These are phyloP conservation scores for Neocrepidodera transversa DNA, from an alignment of 2,888 invertebrate species.

Conservation along the genomic window DNA sequence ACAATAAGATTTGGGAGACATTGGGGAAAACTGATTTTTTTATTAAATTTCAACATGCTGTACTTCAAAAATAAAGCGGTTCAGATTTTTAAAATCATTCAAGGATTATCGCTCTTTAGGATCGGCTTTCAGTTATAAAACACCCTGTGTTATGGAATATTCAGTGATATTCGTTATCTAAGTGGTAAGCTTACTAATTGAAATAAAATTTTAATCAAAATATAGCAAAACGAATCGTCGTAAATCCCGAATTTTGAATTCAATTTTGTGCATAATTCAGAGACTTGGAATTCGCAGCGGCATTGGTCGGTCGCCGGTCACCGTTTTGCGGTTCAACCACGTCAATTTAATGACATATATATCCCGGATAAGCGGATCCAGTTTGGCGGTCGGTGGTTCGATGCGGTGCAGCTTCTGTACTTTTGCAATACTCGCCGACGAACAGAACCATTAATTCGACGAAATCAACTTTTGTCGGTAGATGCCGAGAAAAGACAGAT, in stretches of 20 bases:
- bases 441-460: constrained; percentile 36
- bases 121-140: too few relatives aligned
- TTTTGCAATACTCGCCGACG: constrained; percentile 11
- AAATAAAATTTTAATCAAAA: too few relatives aligned
- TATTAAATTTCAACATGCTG: too few relatives aligned
- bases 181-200: too few relatives aligned
- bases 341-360: constrained; percentile 36
- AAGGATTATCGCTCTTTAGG: too few relatives aligned
- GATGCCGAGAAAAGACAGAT: constrained; percentile 16
- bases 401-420: constrained; percentile 26
- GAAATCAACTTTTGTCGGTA: constrained; percentile 45
- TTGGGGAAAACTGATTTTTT: too few relatives aligned
- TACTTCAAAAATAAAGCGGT: too few relatives aligned
- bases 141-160: too few relatives aligned
- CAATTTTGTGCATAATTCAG: constrained; percentile 19
- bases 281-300: constrained; percentile 9
- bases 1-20: too few relatives aligned
- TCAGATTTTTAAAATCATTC: too few relatives aligned
- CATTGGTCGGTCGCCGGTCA: constrained; percentile 12
- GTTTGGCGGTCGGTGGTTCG: constrained; percentile 16
- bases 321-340: constrained; percentile 24
- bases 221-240: too few relatives aligned
- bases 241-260: not conserved
- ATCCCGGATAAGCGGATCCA: constrained; percentile 24
- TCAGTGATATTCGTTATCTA: too few relatives aligned